phyloP scores from a whole-genome alignment of 2,797 vertebrate species.

The Malacoraja senta region DNA sequence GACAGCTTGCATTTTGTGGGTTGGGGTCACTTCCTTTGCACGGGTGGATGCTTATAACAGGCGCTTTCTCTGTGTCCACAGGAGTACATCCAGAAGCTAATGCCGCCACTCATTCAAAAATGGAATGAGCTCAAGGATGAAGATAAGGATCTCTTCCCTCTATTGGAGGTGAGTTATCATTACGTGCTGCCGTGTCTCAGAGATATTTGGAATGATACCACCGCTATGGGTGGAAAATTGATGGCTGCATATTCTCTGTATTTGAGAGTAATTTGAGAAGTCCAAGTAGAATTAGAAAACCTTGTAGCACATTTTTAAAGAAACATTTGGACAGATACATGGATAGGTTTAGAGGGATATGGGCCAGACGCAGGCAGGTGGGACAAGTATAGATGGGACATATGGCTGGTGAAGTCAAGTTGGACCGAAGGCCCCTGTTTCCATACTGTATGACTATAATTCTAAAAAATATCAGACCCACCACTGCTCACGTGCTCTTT shows the following conservation, averaged over 20 bases:
- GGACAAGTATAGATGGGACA: too few species aligned
- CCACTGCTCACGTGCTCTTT: neutral
- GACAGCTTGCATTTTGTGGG: neutral
- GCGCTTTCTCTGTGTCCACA: conserved; percentile 44
- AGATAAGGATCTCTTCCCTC: conserved; percentile 87
- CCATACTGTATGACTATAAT: too few species aligned
- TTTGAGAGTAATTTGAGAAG: too few species aligned
- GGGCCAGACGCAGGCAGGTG: too few species aligned
- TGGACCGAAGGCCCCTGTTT: too few species aligned
- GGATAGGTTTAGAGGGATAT: too few species aligned
- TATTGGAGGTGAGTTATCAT: conserved; percentile 69
- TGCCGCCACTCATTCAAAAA: conserved; percentile 90
- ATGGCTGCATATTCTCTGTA: neutral
- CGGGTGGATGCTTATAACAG: neutral
- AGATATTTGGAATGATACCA: neutral
- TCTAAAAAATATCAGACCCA: neutral
- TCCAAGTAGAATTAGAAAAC: neutral
- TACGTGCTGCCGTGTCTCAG: neutral
- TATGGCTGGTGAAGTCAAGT: too few species aligned
- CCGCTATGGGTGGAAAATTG: neutral
- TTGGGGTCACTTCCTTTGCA: neutral
- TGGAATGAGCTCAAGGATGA: conserved; percentile 94
- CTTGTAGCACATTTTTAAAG: too few species aligned
- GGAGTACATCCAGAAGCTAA: conserved; percentile 93
- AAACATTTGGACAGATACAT: too few species aligned